Base-by-base conservation (phyloP, 2,888 invertebrate genomes). In the Tineola bisselliella region DNA sequence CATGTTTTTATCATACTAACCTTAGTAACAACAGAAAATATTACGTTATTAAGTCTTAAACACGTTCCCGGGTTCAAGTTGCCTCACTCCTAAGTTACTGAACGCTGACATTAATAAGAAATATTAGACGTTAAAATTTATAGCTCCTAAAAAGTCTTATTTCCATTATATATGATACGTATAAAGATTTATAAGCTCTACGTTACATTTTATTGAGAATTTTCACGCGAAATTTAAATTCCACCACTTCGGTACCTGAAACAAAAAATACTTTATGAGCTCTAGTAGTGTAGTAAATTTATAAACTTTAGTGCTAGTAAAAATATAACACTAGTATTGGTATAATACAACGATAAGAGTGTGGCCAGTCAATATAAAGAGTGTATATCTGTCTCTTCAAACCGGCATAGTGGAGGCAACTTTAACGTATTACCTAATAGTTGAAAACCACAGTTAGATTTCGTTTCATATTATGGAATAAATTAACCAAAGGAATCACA, bases 401-500 rank as follows among this genome's bases (percentile, higher is more conserved):
- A n/a, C n/a, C n/a, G n/a, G n/a, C n/a, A n/a, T n/a, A n/a, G n/a
- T n/a, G n/a, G n/a, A n/a, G n/a, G n/a, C n/a, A n/a, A n/a, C n/a
- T n/a, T n/a, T 25, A 25, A 25, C 6, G 25, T 25, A 4, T 6
- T 25, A 25, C 6, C 6, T 4, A 4, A 25, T 25, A 25, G 25
- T 25, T 25, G 25, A 38, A 38, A n/a, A 38, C 38, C 38, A 38
- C n/a, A n/a, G n/a, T 38, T 38, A 38, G 38, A 38, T 25, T 25
- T 25, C 38, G n/a, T 38, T 38, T 38, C 38, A 38, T 38, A 4
- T n/a, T 48, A 48, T 17, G 6, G 17, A 48, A 15, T 48, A 17
- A 60, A 8, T 25, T 44, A 33, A 17, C 18, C 17, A 56, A 52
- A 18, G 43, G 31, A 44, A 59, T 48, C n/a, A 38, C 44, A 62